Evolutionary conservation across 2,888 invertebrate species (phyloP).

Genomic region (Gryllus longicercus): DNA sequence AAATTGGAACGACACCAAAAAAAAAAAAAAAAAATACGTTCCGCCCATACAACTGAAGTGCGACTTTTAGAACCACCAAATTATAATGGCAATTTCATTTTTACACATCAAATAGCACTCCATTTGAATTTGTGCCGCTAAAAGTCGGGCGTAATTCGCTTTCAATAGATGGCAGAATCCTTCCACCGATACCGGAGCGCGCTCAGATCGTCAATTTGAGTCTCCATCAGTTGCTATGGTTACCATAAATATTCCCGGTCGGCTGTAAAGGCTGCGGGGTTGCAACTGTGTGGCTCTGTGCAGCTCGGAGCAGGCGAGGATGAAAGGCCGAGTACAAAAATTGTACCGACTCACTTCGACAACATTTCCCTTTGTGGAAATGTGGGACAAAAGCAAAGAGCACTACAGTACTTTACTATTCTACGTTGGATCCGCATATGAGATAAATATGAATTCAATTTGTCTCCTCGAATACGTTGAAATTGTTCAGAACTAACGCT

Average conservation of each 20-base stretch:
- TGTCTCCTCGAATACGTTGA: no score
- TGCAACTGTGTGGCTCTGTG: no score
- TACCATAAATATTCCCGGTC: background rate
- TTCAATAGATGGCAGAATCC: conserved; percentile 17
- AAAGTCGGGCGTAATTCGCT: background rate
- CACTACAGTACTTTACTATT: no score
- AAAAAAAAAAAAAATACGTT: background rate
- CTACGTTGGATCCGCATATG: no score
- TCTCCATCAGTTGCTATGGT: conserved; percentile 17
- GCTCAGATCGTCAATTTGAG: background rate
- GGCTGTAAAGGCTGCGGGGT: background rate
- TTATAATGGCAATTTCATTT: conserved; percentile 17
- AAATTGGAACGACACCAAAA: background rate
- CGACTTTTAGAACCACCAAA: conserved; percentile 17
- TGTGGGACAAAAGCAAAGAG: no score
- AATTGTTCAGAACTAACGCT: no score
- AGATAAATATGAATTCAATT: no score
- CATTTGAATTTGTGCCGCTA: conserved; percentile 17
- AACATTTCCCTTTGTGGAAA: no score
- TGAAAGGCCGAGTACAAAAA: no score
- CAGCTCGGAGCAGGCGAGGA: no score
- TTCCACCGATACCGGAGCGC: background rate
- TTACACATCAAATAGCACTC: conserved; percentile 17
- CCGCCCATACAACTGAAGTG: background rate
- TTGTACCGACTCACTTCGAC: no score